Evolutionary conservation across 1,140 invertebrate genomes (phyloP), one percentile per base, ranked within the genome.

Genomic region (Calephelis virginiensis): DNA sequence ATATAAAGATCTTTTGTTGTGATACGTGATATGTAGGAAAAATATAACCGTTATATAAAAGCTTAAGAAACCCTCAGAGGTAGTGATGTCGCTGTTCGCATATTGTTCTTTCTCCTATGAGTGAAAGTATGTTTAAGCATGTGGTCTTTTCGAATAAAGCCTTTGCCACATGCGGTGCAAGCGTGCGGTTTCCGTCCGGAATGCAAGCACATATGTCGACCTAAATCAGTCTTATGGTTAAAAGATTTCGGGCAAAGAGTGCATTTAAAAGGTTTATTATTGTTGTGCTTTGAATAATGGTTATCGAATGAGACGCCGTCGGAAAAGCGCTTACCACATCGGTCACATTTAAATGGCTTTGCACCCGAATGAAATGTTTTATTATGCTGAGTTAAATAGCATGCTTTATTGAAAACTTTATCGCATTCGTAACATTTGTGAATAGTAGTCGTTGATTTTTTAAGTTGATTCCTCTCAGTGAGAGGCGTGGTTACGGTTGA

Each of bases 101-200:
- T 72, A 9, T 56, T 56, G 67, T 82, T 89, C 71, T 91, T 92
- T 77, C 89, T 92, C 71, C 84, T 83, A 87, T 99, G 98, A 28
- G 97, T 99, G 64, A 97, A 95, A 64, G 94, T 92, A 89, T 99
- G 98, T 88, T 99, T 99, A 66, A 97, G 93, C 96, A 98, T 96
- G 86, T 99, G 98, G 86, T 99, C 98, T 85, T 98, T 97, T 62
- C 98, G 94, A 72, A 97, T 98, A 88, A 98, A 98, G 28, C 96
- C 96, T 89, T 98, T 98, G 56, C 94, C 93, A 82, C 97, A 98
- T 46, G 93, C 93, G 64, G 94, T 92, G 91, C 97, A 98, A 59
- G 93, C 91, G 84, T 95, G 97, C 11, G 97, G 97, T 81, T 96
- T 97, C 72, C 94, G 92, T 10, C 94, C 96, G 66, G 94, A 96